Evolutionary conservation across 1,140 invertebrate genomes (phyloP), one percentile per base, ranked within the genome.

Genomic region (Sinonovacula constricta): DNA sequence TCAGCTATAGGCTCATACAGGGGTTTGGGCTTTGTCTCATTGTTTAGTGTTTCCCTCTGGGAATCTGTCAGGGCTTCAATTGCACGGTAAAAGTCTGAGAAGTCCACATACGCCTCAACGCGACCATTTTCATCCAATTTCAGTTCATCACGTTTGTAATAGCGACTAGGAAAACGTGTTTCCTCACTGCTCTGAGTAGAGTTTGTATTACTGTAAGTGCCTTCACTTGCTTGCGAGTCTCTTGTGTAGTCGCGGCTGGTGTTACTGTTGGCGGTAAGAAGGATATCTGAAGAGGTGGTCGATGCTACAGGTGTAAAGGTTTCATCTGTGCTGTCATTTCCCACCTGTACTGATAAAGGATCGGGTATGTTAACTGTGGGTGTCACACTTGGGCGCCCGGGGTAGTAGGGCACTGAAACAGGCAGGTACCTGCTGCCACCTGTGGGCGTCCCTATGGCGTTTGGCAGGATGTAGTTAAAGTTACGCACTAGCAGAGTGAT

Each of bases 401-500:
- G 66, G 60, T 78, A 78, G 56, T 83, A 79, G 54, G 82, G 80
- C 57, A 79, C 62, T 36, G 81, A 83, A 7, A 80, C 33, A 53
- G 80, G 82, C 34, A 81, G 79, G 62, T 82, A 83, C 3, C 77
- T 22, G 24, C 60, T 80, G 7, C 70, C 62, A 15, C 74, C 71
- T 39, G 83, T 87, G 14, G 86, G 86, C 33, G 83, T 88, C 54
- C 78, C 81, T 30, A 86, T 83, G 18, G 93, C 93, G 79, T 94
- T 93, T 1, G 94, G 93, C 22, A 96, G 88, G 7, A 94, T 93
- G 85, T 95, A 96, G 90, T 96, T 96, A 85, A 97, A 97, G 88
- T 97, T 97, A 51, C 96, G 91, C 54, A 98, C 94, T 0, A 98
- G 86, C 5, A 98, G 91, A 0, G 96, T 97, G 79, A 97, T 96